Base-by-base conservation (phyloP, 2,888 invertebrate species). In the Drosophila niveifrons region DNA sequence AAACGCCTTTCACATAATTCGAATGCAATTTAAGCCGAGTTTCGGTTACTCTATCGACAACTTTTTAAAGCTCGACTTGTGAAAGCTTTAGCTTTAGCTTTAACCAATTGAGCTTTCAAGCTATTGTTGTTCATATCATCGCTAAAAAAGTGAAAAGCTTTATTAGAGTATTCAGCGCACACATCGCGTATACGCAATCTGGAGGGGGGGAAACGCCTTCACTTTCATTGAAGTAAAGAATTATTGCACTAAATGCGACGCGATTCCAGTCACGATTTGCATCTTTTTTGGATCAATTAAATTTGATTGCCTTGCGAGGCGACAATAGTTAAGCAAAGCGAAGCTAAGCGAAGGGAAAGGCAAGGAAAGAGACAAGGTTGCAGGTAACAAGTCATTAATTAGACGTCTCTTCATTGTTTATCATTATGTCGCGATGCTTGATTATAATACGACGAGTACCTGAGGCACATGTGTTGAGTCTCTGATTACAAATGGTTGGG, bases 201-300 rank as follows among this genome's bases (percentile, higher is more conserved):
- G 36, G 4, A n/a, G 15, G 18, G 36, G 4, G 36, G 15, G 18
- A 43, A 51, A 51, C 62, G 64, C 76, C 68, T 79, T 82, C 66
- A 75, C 80, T 79, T 79, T 79, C 72, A 72, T 61, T 72, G 53
- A 41, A 18, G 29, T 56, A 23, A 52, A 79, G 68, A 80, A 69
- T 62, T 66, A 65, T 71, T 39, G 66, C 31, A n/a, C 10, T 31
- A 23, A 23, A 23, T 23, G 1, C 1, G 36, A n/a, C 10, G 18
- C 55, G 59, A 80, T 70, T 72, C 81, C 31, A 75, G 84, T 80
- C 80, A 80, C 80, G 80, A 80, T 62, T 41, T 13, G 23, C 23
- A 66, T 62, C 47, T 64, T 50, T 44, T 48, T 44, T 57, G 64
- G 44, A 55, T 74, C 64, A 58, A 52, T 58, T 61, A 15, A 57